A percentile compares a stretch with the other conserved stretches of the same genome.
These are phyloP conservation scores for Nyctereutes procyonoides DNA, from an alignment of 2,113 vertebrate genomes.

Conservation along the genomic window DNA sequence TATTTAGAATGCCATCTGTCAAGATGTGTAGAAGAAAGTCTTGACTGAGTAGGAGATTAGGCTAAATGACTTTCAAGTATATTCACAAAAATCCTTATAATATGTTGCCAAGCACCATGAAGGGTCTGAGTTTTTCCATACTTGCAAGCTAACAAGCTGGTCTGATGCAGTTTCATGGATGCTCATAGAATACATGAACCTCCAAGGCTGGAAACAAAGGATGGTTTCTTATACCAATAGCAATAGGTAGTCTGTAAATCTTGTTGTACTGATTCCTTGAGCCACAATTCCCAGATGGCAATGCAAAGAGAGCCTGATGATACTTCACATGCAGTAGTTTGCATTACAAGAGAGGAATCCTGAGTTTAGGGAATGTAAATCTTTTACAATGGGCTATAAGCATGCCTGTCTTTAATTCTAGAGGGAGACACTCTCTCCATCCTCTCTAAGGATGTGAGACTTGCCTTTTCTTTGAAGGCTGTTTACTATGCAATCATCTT, in stretches of 20 bases:
- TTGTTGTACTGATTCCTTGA: not conserved
- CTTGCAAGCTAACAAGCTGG: not conserved
- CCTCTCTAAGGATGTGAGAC: not conserved
- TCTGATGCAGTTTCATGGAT: not conserved
- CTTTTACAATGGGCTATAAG: not conserved
- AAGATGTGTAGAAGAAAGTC: slow-evolving; percentile 44
- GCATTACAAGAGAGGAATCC: not conserved
- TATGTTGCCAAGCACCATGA: not conserved
- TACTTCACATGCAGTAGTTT: not conserved
- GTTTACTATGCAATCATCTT: not conserved
- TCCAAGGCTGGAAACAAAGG: not conserved
- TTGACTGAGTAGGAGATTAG: slow-evolving; percentile 47
- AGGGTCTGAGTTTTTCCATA: not conserved
- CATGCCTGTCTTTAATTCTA: not conserved
- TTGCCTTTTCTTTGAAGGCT: not conserved
- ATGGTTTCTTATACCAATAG: not conserved
- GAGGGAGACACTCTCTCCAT: not conserved
- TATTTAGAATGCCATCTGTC: slow-evolving; percentile 70
- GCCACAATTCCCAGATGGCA: not conserved
- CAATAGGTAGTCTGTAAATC: not conserved
- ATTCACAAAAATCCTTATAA: slow-evolving; percentile 45
- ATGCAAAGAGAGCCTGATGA: not conserved
- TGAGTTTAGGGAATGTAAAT: not conserved
- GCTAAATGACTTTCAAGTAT: slow-evolving; percentile 55
- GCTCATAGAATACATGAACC: not conserved